Evolutionary conservation across 2,888 invertebrate genomes (phyloP).

Genomic region (Oconnorella tubifera): DNA sequence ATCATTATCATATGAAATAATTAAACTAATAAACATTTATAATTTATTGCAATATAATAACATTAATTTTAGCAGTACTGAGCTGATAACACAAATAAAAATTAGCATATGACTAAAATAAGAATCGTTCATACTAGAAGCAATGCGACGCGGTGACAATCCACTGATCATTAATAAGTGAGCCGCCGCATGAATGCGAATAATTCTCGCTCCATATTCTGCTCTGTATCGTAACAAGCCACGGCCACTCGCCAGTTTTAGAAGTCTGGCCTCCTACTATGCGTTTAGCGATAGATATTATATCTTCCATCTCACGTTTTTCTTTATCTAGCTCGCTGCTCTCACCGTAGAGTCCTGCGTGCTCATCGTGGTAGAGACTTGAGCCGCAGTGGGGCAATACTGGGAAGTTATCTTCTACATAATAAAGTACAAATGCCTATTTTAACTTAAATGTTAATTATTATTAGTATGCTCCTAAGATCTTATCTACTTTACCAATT

Average conservation of each 20-base stretch:
- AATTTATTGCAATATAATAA: too few species aligned
- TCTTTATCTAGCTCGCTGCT: too few species aligned
- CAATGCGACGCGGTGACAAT: conserved; percentile 56
- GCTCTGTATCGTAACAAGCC: conserved; percentile 48
- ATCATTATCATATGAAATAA: too few species aligned
- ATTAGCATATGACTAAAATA: not conserved
- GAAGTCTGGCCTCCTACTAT: conserved; percentile 52
- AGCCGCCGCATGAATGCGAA: conserved; percentile 51
- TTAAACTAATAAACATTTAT: too few species aligned
- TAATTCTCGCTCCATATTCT: conserved; percentile 37
- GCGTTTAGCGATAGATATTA: conserved; percentile 42
- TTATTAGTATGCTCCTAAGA: too few species aligned
- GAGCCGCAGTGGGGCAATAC: not conserved
- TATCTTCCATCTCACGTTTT: not conserved
- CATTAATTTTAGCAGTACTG: too few species aligned
- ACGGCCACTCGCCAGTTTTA: conserved; percentile 52
- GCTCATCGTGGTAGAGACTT: not conserved
- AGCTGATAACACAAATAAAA: too few species aligned
- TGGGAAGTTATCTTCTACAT: not conserved
- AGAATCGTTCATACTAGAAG: conserved; percentile 40
- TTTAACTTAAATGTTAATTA: too few species aligned
- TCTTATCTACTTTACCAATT: too few species aligned
- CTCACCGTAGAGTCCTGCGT: not conserved
- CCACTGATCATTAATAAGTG: conserved; percentile 50
- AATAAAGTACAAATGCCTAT: too few species aligned